Evolutionary conservation across 2,797 vertebrate genomes (phyloP).

Genomic region (Phylloscopus collybita): DNA sequence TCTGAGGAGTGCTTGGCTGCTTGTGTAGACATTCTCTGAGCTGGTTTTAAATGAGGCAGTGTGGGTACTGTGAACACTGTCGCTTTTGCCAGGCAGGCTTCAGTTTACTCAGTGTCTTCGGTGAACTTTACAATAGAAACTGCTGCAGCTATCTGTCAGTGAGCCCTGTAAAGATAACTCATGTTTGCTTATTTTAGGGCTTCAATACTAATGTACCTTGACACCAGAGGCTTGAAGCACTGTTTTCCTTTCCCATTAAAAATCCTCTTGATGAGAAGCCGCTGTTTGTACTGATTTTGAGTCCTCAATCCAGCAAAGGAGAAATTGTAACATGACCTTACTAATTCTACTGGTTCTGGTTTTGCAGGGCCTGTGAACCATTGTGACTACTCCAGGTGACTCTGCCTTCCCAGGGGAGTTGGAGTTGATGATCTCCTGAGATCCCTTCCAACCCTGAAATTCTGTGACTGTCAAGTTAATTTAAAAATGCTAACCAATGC

Average conservation of each 20-base stretch:
- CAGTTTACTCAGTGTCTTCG: background rate
- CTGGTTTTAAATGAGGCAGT: background rate
- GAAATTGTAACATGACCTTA: background rate
- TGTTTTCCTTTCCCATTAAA: background rate
- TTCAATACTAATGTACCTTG: background rate
- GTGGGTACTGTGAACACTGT: background rate
- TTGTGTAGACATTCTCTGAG: background rate
- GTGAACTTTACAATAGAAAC: background rate
- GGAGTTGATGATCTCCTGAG: background rate
- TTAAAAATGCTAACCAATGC: background rate
- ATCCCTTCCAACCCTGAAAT: no score
- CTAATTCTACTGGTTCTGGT: background rate
- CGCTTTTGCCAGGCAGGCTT: background rate
- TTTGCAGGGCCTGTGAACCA: background rate
- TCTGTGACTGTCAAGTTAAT: background rate
- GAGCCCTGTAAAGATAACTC: background rate
- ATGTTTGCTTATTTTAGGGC: background rate
- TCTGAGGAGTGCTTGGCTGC: background rate
- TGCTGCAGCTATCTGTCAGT: background rate
- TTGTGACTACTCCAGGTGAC: background rate
- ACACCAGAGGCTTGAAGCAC: background rate
- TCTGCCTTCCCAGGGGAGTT: background rate
- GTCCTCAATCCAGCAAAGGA: background rate
- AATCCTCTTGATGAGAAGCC: background rate
- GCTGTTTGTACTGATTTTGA: background rate